phyloP scores from a whole-genome alignment of 2,797 vertebrate species.

The Heterohyrax brucei region DNA sequence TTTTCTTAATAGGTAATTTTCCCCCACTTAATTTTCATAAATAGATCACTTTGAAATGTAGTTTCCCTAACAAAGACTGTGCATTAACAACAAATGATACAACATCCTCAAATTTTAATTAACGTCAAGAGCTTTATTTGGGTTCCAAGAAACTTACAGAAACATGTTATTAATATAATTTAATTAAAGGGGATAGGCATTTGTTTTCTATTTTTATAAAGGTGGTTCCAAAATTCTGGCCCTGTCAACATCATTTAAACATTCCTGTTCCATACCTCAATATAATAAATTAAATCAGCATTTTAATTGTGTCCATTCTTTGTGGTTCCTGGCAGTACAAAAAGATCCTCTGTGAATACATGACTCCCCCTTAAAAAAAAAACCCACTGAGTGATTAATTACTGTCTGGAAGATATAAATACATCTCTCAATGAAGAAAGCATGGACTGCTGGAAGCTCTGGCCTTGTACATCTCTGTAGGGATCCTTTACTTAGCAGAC shows the following conservation, averaged over 20 bases:
- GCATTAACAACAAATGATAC: slow-evolving; percentile 86
- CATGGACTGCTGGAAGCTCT: slow-evolving; percentile 90
- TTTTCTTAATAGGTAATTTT: slow-evolving; percentile 85
- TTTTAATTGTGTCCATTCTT: slow-evolving; percentile 93
- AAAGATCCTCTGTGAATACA: slow-evolving; percentile 91
- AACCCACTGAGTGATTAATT: slow-evolving; percentile 93
- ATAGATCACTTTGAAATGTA: slow-evolving; percentile 88
- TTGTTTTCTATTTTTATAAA: slow-evolving; percentile 91
- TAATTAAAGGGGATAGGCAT: slow-evolving; percentile 88
- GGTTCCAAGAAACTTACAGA: slow-evolving; percentile 88
- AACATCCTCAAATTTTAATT: slow-evolving; percentile 90
- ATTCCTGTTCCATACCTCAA: slow-evolving; percentile 89
- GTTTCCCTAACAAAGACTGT: slow-evolving; percentile 84
- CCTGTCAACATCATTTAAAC: slow-evolving; percentile 91
- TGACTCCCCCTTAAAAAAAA: slow-evolving; percentile 82
- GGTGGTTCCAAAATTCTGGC: slow-evolving; percentile 89
- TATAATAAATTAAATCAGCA: slow-evolving; percentile 92
- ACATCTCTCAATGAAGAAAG: slow-evolving; percentile 92
- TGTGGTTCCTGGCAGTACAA: slow-evolving; percentile 92
- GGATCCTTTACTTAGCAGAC: slow-evolving; percentile 90
- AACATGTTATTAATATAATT: slow-evolving; percentile 90
- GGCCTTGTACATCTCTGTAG: slow-evolving; percentile 88
- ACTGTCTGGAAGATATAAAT: slow-evolving; percentile 95
- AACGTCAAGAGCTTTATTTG: slow-evolving; percentile 89
- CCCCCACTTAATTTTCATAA: slow-evolving; percentile 85